These are phyloP conservation scores for Monoplex corrugatus DNA, from an alignment of 2,888 invertebrate genomes.

Conservation along the genomic window DNA sequence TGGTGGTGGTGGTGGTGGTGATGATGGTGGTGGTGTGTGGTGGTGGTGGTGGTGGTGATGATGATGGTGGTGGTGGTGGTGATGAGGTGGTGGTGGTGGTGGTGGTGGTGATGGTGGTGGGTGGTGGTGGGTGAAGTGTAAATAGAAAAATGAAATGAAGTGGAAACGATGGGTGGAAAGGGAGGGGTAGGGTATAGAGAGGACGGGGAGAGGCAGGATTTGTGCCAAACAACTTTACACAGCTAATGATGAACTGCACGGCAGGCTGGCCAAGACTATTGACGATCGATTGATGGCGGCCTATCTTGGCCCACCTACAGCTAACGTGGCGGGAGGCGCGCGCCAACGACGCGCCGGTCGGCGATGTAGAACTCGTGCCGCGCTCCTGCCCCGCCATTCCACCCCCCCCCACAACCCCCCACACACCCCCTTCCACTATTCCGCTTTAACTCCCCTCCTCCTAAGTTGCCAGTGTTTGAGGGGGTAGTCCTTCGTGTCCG, in stretches of 20 bases:
- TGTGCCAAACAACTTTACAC: slow-evolving; percentile 30
- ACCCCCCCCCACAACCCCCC: not conserved
- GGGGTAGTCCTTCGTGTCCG: too few species aligned
- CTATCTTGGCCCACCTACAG: not conserved
- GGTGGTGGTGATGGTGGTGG: not conserved
- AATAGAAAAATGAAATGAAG: too few species aligned
- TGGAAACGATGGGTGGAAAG: too few species aligned
- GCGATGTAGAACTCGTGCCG: not conserved
- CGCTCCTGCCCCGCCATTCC: not conserved
- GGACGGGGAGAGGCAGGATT: not conserved
- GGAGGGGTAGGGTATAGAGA: too few species aligned
- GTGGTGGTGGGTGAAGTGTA: too few species aligned
- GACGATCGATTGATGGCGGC: slow-evolving; percentile 33
- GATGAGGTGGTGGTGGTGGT: too few species aligned
- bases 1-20: not conserved
- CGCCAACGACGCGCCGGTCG: not conserved
- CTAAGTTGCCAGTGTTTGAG: not conserved
- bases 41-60: too few species aligned
- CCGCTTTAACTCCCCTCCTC: not conserved
- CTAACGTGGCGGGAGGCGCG: slow-evolving; percentile 22
- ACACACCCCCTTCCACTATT: not conserved
- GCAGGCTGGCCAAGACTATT: slow-evolving; percentile 34
- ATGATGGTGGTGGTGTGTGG: too few species aligned
- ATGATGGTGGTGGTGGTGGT: too few species aligned
- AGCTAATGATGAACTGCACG: slow-evolving; percentile 26